Evolutionary conservation across 2,797 vertebrate genomes (phyloP), one percentile per base, ranked within the genome.

Genomic region (Uromys caudimaculatus): DNA sequence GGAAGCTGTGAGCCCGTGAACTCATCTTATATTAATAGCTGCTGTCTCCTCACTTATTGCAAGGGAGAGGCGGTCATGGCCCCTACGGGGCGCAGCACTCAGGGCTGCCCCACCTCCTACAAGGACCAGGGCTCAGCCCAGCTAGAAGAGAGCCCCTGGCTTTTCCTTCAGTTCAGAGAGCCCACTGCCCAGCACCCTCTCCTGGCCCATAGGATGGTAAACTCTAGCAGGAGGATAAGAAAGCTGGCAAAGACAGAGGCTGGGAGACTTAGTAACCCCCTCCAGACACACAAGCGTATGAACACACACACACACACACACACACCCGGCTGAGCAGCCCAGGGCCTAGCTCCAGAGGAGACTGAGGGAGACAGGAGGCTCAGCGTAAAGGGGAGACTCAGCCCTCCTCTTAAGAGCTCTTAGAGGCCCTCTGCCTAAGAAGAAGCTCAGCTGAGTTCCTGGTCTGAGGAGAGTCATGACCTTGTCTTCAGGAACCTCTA

Each of bases 21-120:
- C 95, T 97, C 97, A 93, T 97, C 94, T 97, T 94, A 97, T 97
- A 97, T 97, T 97, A 97, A 97, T 97, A 97, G 97, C 95, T 83
- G 88, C 96, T 96, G 94, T 97, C 96, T 97, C 94, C 82, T 96
- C 94, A 91, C 94, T 97, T 95, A 97, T 89, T 93, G 96, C 93
- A 91, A 91, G 75, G 85, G 93, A 97, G 96, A 97, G 90, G 87
- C 82, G 19, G 95, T 93, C 96, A 93, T 89, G 96, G 97, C 95
- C 96, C 86, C 19, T 1, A 89, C 6, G 67, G 89, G 94, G 87
- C 47, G 44, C 16, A 85, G 95, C 91, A 50, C 62, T 83, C 47
- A 0, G 64, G 83, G 85, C 93, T 93, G 52, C 38, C 56, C 52
- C 38, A 41, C 62, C 69, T 60, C 67, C 58, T 89, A 75, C 76